A percentile compares a stretch with the other conserved stretches of the same genome.
Evolutionary conservation across 1,140 invertebrate genomes (phyloP).

Genomic region (Epicauta chinensis): DNA sequence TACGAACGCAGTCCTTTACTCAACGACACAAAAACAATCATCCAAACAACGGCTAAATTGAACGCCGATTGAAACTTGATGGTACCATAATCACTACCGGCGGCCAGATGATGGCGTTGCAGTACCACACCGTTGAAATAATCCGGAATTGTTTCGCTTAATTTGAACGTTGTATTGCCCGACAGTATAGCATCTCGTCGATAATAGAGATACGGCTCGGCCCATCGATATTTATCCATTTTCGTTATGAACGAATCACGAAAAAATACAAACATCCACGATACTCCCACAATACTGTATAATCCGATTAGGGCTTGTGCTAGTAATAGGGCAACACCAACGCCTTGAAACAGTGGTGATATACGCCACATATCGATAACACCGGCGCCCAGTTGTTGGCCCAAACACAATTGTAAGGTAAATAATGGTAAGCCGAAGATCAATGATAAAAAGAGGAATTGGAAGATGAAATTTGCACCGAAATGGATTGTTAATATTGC

Average conservation of each 20-base stretch:
- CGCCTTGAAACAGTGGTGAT: constrained; percentile 78
- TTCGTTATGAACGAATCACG: constrained; percentile 83
- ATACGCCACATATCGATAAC: constrained; percentile 90
- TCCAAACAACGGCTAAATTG: constrained; percentile 85
- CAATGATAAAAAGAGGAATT: constrained; percentile 79
- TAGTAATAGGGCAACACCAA: constrained; percentile 74
- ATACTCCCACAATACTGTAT: constrained; percentile 79
- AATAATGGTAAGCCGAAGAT: constrained; percentile 80
- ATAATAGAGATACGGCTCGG: constrained; percentile 61
- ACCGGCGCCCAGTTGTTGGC: constrained; percentile 76
- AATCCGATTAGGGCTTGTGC: constrained; percentile 76
- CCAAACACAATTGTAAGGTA: constrained; percentile 77
- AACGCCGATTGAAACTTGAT: constrained; percentile 84
- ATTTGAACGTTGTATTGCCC: constrained; percentile 50
- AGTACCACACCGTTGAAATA: constrained; percentile 78
- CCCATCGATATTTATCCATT: constrained; percentile 75
- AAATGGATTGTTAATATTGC: constrained; percentile 80
- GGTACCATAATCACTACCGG: constrained; percentile 56
- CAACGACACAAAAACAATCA: constrained; percentile 80
- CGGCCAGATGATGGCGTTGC: constrained; percentile 58
- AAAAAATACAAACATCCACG: constrained; percentile 85
- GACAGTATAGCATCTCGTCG: constrained; percentile 43
- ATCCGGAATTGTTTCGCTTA: constrained; percentile 71
- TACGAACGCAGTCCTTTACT: constrained; percentile 83
- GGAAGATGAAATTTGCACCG: constrained; percentile 78